Evolutionary conservation across 2,797 vertebrate genomes (phyloP), one percentile per base, ranked within the genome.

Genomic region (Hydrocynus forskahlii): DNA sequence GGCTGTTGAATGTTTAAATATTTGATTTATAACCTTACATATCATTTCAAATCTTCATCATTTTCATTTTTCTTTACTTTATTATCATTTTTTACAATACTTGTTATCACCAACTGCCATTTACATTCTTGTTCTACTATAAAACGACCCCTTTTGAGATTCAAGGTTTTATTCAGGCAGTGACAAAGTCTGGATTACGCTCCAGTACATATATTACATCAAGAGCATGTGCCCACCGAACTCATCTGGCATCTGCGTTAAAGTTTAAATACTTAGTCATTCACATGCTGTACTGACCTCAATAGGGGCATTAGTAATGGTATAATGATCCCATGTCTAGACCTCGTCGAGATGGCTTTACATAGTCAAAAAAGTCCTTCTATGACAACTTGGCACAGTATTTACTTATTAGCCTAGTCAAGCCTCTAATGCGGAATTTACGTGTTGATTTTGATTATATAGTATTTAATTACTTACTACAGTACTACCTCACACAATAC

Each of bases 311-410:
- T 57, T 35, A 75, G 43, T 67, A 59, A 55, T 67, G 68, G 40
- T 66, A 13, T 29, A 60, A 76, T 81, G 40, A 75, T 68, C 52
- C 60, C 35, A 6, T 59, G 55, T 70, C 79, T 75, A 76, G 74
- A 76, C 57, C 19, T 17, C 55, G 29, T 12, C 25, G 68, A 70
- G 68, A 40, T 45, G 12, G 2, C 29, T 9, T 64, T 67, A 29
- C n/a, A 17, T 43, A 43, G 29, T 40, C 54, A 7, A 54, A 64
- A 64, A 66, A 9, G 14, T 68, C 17, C 21, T 54, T 5, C 23
- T 29, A 17, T 71, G 25, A 17, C 45, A 50, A 9, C 62, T 50
- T 69, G 23, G 72, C 12, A 23, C 64, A 40, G 3, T 25, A 25
- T 50, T 29, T 4, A 19, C 48, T 54, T 55, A 35, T 68, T 68